Evolutionary conservation across 2,888 invertebrate genomes (phyloP), one percentile per base, ranked within the genome.

Genomic region (Mythimna loreyi): DNA sequence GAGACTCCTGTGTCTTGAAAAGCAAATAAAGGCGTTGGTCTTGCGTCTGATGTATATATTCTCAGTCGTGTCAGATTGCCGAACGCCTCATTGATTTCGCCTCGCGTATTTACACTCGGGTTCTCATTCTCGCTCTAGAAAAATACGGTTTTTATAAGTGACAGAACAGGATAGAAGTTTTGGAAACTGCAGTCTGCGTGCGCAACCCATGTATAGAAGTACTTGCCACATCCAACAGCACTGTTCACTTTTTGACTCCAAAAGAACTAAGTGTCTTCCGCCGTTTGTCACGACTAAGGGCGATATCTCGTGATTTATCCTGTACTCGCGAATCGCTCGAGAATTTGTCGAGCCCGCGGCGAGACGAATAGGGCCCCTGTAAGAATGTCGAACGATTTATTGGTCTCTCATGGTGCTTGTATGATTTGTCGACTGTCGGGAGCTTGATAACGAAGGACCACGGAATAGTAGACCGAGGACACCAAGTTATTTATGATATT

Each of bases 281-380:
- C 60, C 71, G 73, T 84, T 87, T 85, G 84, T 88, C 87, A 86
- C 72, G 77, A 77, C 78, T 80, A 80, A 80, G 75, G 64, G 78
- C 82, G 87, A 90, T 92, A 90, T 87, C 87, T 81, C 75, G 82
- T 90, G 88, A 91, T 92, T 91, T 93, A 93, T 92, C 86, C 86
- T 66, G 77, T 66, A 81, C 80, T 80, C 75, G 85, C 72, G 76
- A 85, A 91, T 86, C 86, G 83, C 72, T 80, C 78, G 88, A 85
- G 91, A 88, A 92, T 93, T 93, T 93, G 93, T 93, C 91, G 87
- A 86, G 90, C 89, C 88, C 82, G 87, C 86, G 86, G 81, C 84
- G 85, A 90, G 90, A 91, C 86, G 90, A 86, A 92, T 92, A 87
- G 91, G 74, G 78, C 85, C 87, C 81, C 80, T 85, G 89, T 87